A percentile compares a stretch with the other conserved stretches of the same genome.
Conservation (phyloP, 2,888 invertebrate genomes). For the Acleris emargana region DNA sequence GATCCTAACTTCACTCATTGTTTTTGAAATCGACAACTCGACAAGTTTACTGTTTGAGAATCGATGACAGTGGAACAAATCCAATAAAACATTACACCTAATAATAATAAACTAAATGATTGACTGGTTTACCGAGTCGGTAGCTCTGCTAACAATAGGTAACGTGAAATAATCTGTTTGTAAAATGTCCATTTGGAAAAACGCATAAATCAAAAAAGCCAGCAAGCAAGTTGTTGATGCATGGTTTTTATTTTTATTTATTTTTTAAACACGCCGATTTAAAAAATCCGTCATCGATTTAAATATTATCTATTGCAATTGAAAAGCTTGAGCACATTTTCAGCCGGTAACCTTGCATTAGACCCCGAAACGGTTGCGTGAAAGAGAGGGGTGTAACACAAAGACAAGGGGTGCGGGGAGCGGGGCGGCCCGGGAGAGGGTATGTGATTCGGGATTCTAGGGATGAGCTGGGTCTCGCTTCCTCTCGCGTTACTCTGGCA, state of each 20-base stretch:
- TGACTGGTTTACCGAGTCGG: conserved; percentile 18
- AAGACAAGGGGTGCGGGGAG: conserved; percentile 70
- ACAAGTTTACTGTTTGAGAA: conserved; percentile 34
- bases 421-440: conserved; percentile 77
- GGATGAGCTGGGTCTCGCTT: conserved; percentile 83
- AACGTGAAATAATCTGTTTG: conserved; percentile 1
- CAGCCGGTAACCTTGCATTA: conserved; percentile 68
- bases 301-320: conserved; percentile 44
- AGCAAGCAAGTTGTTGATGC: not conserved
- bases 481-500: conserved; percentile 79
- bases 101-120: conserved; percentile 24
- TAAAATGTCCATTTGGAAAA: conserved; percentile 6
- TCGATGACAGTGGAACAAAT: conserved; percentile 34
- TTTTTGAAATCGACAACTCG: conserved; percentile 36
- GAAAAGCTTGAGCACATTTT: conserved; percentile 58
- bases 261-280: too few relatives aligned
- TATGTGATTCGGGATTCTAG: conserved; percentile 82
- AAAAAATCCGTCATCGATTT: not conserved
- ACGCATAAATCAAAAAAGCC: conserved; percentile 9
- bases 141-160: conserved; percentile 17
- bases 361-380: conserved; percentile 65
- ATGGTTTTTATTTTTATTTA: not conserved
- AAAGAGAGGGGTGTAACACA: conserved; percentile 77
- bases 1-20: conserved; percentile 37
- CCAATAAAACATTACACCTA: conserved; percentile 29